phyloP scores from a whole-genome alignment of 2,797 vertebrate genomes.

The Anabas testudineus region DNA sequence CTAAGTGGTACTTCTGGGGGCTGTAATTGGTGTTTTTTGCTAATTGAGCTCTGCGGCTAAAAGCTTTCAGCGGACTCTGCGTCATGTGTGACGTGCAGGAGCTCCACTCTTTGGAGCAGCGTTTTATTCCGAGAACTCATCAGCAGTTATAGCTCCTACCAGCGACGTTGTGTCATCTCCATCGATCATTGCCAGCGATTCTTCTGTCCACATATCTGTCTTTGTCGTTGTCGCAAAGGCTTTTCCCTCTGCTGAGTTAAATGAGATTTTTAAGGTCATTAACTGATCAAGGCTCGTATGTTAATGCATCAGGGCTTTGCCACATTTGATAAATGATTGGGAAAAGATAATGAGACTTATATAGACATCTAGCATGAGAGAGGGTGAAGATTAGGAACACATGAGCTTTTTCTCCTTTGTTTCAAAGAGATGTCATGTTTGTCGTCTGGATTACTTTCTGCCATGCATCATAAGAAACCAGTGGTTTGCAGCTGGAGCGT shows the following conservation, averaged over 20 bases:
- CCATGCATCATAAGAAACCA: constrained; percentile 17
- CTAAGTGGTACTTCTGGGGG: constrained; percentile 58
- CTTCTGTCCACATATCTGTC: constrained; percentile 45
- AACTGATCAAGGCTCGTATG: constrained; percentile 71
- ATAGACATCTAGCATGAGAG: constrained; percentile 43
- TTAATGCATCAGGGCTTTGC: constrained; percentile 66
- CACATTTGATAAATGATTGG: constrained; percentile 69
- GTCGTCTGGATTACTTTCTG: constrained; percentile 11
- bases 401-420: constrained; percentile 24
- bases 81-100: constrained; percentile 45
- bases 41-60: constrained; percentile 71
- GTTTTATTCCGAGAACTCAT: constrained; percentile 11
- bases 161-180: constrained; percentile 15
- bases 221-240: constrained; percentile 52
- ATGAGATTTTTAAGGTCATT: constrained; percentile 75
- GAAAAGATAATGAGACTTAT: constrained; percentile 61
- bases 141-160: constrained; percentile 25
- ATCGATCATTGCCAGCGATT: constrained; percentile 28
- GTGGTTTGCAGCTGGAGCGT: constrained; percentile 40
- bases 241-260: constrained; percentile 60
- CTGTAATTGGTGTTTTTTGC: constrained; percentile 66
- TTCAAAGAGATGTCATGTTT: constrained; percentile 12
- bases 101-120: constrained; percentile 11
- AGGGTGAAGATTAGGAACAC: constrained; percentile 12
- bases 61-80: constrained; percentile 59